These are phyloP conservation scores for Nebria brevicollis DNA, from an alignment of 2,888 invertebrate species.

Conservation along the genomic window DNA sequence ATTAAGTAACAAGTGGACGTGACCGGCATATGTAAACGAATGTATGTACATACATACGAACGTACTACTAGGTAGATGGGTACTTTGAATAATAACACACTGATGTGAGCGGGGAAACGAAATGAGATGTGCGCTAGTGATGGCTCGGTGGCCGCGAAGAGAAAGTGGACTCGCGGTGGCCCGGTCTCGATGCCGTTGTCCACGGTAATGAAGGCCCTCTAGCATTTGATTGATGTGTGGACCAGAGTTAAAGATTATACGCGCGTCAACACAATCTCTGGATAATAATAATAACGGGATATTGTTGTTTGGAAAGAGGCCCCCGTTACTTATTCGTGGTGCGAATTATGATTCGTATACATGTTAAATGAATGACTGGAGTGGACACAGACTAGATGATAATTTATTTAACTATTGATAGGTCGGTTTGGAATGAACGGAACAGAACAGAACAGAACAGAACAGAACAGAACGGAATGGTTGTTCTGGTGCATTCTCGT, in stretches of 20 bases:
- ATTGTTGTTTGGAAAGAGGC: too few species aligned
- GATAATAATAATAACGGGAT: neutral
- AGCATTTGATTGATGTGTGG: neutral
- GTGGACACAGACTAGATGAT: neutral
- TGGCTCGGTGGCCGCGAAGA: neutral
- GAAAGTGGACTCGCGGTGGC: neutral
- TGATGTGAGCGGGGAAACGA: neutral
- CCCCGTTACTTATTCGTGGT: neutral
- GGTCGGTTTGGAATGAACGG: neutral
- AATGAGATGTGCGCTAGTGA: neutral
- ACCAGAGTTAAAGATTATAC: neutral
- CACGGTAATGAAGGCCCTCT: neutral
- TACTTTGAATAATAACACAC: neutral
- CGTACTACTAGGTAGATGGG: too few species aligned
- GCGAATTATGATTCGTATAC: neutral
- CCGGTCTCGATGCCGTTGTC: neutral
- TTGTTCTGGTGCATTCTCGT: conserved; percentile 49
- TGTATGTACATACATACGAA: neutral
- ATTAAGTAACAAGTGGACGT: conserved; percentile 1
- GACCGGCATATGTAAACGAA: neutral
- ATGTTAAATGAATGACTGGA: neutral
- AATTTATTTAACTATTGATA: neutral
- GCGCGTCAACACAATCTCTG: neutral
- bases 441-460: neutral
- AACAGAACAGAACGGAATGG: neutral